Evolutionary conservation across 2,113 vertebrate genomes (phyloP).

Genomic region (Craseonycteris thonglongyai): DNA sequence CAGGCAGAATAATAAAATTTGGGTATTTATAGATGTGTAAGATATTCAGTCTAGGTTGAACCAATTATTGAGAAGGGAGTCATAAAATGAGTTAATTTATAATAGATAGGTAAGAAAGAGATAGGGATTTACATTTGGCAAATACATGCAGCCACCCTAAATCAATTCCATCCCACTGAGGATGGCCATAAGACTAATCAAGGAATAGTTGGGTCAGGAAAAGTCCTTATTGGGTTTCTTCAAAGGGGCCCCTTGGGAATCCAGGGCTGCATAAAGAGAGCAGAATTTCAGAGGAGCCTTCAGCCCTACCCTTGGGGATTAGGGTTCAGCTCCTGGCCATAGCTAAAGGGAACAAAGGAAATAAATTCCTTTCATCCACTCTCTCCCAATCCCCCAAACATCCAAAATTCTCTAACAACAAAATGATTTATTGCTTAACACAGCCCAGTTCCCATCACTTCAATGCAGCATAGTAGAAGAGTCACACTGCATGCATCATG

Average conservation of each 20-base stretch:
- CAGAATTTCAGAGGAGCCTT: neutral
- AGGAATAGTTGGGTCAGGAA: neutral
- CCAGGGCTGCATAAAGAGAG: neutral
- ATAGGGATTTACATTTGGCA: neutral
- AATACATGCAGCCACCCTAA: neutral
- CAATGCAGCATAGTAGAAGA: constrained; percentile 6
- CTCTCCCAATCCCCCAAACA: neutral
- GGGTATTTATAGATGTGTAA: neutral
- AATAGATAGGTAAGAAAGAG: neutral
- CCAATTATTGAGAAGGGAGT: neutral
- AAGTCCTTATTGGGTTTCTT: neutral
- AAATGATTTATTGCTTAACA: constrained; percentile 44
- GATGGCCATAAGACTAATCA: neutral
- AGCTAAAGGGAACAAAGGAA: neutral
- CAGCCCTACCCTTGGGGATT: neutral
- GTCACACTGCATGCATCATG: neutral
- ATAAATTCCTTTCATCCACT: neutral
- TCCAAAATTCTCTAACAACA: neutral
- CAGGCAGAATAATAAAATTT: neutral
- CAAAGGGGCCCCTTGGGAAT: neutral
- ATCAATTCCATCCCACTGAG: neutral
- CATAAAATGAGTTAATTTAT: neutral
- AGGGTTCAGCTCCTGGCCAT: neutral
- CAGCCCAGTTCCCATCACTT: neutral
- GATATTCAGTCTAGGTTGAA: neutral